These are phyloP conservation scores for Lepisosteus oculatus DNA, from an alignment of 2,113 vertebrate species.

Conservation along the genomic window DNA sequence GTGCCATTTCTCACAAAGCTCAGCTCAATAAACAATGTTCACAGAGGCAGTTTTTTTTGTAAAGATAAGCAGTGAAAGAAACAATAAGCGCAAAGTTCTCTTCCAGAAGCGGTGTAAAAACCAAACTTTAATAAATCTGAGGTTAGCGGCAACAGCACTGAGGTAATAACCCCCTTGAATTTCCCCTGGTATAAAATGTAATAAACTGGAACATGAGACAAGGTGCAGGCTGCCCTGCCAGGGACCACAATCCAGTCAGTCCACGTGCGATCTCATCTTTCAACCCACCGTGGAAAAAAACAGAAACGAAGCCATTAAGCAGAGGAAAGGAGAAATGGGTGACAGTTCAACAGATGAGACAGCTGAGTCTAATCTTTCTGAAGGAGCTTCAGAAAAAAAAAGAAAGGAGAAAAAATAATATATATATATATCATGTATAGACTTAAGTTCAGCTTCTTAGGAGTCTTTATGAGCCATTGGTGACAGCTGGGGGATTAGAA, in stretches of 20 bases:
- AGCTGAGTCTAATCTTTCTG: constrained; percentile 52
- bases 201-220: constrained; percentile 19
- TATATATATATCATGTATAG: constrained; percentile 39
- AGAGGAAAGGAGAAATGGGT: constrained; percentile 21
- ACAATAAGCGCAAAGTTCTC: background rate
- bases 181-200: constrained; percentile 26
- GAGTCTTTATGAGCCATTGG: constrained; percentile 45
- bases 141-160: constrained; percentile 23
- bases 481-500: constrained; percentile 60
- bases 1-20: too few species aligned
- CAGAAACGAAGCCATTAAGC: background rate
- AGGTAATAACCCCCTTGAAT: constrained; percentile 32
- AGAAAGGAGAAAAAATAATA: constrained; percentile 34
- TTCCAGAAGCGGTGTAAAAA: constrained; percentile 9
- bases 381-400: constrained; percentile 46
- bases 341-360: constrained; percentile 59
- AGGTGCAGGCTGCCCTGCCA: constrained; percentile 32
- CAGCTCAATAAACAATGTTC: too few species aligned
- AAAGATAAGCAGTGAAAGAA: background rate
- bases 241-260: background rate
- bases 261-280: constrained; percentile 26
- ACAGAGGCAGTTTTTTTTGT: too few species aligned
- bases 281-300: constrained; percentile 16
- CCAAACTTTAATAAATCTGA: constrained; percentile 22
- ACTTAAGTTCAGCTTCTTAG: constrained; percentile 43